A percentile compares a stretch with the other conserved stretches of the same genome.
Evolutionary conservation across 1,140 invertebrate genomes (phyloP).

Genomic region (Halotydeus destructor): DNA sequence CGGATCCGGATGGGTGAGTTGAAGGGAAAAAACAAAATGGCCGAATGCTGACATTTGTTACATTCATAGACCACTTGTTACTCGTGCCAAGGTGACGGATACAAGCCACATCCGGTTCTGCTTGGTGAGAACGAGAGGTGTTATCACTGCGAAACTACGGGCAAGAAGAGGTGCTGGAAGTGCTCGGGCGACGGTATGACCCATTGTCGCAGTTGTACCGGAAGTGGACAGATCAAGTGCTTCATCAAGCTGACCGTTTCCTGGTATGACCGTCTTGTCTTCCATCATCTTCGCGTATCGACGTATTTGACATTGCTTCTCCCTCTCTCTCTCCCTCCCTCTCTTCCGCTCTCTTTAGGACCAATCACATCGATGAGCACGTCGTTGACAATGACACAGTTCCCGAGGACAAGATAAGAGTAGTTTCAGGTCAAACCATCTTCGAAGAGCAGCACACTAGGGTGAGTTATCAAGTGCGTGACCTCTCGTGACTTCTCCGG

Average conservation of each 20-base stretch:
- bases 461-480: conserved; percentile 15
- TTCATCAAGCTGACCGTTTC: conserved; percentile 30
- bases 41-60: background rate
- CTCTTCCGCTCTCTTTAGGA: no score
- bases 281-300: background rate
- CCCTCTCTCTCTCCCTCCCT: background rate
- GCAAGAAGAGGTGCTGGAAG: conserved; percentile 23
- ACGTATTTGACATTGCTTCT: background rate
- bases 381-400: conserved; percentile 29
- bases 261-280: conserved; percentile 24
- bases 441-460: conserved; percentile 29
- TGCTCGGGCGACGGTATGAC: conserved; percentile 29
- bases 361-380: conserved; percentile 22
- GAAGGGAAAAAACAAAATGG: background rate
- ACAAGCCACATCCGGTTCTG: conserved; percentile 4
- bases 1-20: conserved; percentile 25
- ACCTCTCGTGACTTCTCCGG: background rate
- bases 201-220: conserved; percentile 27
- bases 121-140: conserved; percentile 26
- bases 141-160: conserved; percentile 24
- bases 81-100: conserved; percentile 28
- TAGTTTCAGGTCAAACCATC: conserved; percentile 30
- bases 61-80: conserved; percentile 12
- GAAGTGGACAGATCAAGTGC: conserved; percentile 30
- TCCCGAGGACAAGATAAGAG: conserved; percentile 29